Evolutionary conservation across 2,888 invertebrate genomes (phyloP).

Genomic region (Coenonympha glycerion): DNA sequence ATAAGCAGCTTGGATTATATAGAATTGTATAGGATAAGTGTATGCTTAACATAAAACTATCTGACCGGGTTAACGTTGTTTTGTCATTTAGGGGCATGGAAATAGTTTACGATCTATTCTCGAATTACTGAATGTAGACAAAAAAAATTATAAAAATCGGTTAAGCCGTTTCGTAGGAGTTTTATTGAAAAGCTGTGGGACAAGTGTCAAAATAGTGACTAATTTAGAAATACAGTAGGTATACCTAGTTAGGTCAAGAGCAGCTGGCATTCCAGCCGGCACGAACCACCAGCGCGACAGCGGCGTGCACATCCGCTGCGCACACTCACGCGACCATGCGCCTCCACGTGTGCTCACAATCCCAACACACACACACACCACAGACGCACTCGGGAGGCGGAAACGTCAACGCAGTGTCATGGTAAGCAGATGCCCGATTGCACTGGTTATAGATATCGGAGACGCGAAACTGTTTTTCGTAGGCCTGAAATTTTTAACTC

Average conservation of each 20-base stretch:
- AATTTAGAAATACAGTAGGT: slow-evolving; percentile 8
- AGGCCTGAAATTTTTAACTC: neutral
- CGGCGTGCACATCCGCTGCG: slow-evolving; percentile 73
- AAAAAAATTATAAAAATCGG: too few relatives aligned
- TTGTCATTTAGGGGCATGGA: too few relatives aligned
- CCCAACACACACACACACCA: slow-evolving; percentile 51
- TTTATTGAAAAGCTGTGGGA: too few relatives aligned
- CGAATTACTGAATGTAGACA: too few relatives aligned
- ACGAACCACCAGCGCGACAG: slow-evolving; percentile 65
- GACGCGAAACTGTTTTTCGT: slow-evolving; percentile 49
- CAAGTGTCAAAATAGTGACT: too few relatives aligned
- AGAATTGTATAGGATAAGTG: too few relatives aligned
- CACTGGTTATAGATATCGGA: slow-evolving; percentile 60
- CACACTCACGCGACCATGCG: slow-evolving; percentile 39
- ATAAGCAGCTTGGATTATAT: too few relatives aligned
- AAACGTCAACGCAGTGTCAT: slow-evolving; percentile 67
- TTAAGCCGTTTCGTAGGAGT: too few relatives aligned
- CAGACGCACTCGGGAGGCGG: slow-evolving; percentile 44
- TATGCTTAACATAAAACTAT: too few relatives aligned
- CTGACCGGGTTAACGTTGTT: too few relatives aligned
- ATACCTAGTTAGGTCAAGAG: slow-evolving; percentile 75
- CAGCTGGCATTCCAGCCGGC: slow-evolving; percentile 74
- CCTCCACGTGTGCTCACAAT: slow-evolving; percentile 24
- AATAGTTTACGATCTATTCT: too few relatives aligned
- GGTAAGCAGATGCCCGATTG: slow-evolving; percentile 54